Evolutionary conservation across 2,888 invertebrate genomes (phyloP), one percentile per base, ranked within the genome.

Genomic region (Biston betularia): DNA sequence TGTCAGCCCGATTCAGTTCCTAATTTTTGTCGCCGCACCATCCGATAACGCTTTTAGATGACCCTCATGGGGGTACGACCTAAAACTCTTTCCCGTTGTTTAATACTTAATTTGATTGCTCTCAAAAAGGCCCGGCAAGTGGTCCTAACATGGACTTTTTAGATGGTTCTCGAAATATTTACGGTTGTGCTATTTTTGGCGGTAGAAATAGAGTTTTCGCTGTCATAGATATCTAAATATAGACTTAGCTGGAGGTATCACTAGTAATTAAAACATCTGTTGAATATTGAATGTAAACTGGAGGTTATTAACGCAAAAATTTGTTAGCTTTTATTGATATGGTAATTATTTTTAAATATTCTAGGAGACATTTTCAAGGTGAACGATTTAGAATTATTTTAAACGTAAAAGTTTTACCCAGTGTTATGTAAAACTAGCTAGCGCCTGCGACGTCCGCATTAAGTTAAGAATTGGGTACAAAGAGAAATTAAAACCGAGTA

Each of bases 51-150:
- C 71, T 77, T 79, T 79, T 74, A 74, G 75, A 77, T 64, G 63
- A 71, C 75, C 77, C 78, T 76, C 66, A 65, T 70, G 70, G 76
- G 73, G 72, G 70, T 63, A 74, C 69, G 67, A 68, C 73, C 74
- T 67, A 68, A 65, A 73, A 70, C 72, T 72, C 71, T 73, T 74
- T 73, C 63, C 55, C 66, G 70, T 73, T 74, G 73, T 78, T 83
- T 79, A 80, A 80, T 81, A 76, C 76, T 81, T 81, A 79, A 81
- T 83, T 79, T 70, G 70, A 73, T 61, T 68, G 70, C 70, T 58
- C 71, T 73, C 67, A 52, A 75, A 78, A 76, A 71, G 66, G 74
- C 68, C 75, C 48, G 11, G 46, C 65, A 57, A 65, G 48, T 62
- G 60, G 49, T 48, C 52, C 61, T 61, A 56, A 68, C 50, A 57